Evolutionary conservation across 2,113 vertebrate genomes (phyloP), one percentile per base, ranked within the genome.

Genomic region (Coryphaenoides rupestris): DNA sequence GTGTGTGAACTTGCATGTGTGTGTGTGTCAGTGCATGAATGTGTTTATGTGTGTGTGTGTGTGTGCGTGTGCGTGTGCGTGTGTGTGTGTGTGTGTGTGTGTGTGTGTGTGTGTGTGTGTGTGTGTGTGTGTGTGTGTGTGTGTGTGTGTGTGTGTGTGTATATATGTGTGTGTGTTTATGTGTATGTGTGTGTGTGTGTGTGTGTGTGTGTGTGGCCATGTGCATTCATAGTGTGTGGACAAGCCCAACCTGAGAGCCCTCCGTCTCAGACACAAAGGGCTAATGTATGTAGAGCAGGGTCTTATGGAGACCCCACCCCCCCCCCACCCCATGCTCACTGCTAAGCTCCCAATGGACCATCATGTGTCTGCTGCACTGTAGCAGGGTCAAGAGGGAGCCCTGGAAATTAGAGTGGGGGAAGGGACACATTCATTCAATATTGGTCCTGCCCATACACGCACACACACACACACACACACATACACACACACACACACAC

Each of bases 191-290:
- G 19, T 61, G 45, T 2, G 21, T 3, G 13, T 3, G 40, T 55
- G 21, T 12, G 40, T 23, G 19, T 12, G 19, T 61, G 45, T 3
- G 21, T 9, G 21, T 14, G 60, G 16, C 60, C 60, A 19, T 59
- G 57, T 46, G 55, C 50, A 23, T 66, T 68, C 69, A 65, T 21
- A 54, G 14, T n/a, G 64, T 58, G 72, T 63, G 70, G 62, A 74
- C 78, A 55, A 78, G 61, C 61, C 60, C 72, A 72, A 76, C 78
- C 73, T 74, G 73, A 78, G 79, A 74, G 70, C 70, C 69, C 73
- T 78, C 84, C 86, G 86, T 70, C 73, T 77, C 84, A 89, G 86
- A 89, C 86, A 89, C 87, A 89, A 89, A 89, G 84, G 60, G 67
- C 56, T 87, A 87, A 87, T 86, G 78, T 87, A 89, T 89, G 84